A percentile compares a stretch with the other conserved stretches of the same genome.
These are phyloP conservation scores for Thymelicus lineola DNA, from an alignment of 2,888 invertebrate species.

Conservation along the genomic window DNA sequence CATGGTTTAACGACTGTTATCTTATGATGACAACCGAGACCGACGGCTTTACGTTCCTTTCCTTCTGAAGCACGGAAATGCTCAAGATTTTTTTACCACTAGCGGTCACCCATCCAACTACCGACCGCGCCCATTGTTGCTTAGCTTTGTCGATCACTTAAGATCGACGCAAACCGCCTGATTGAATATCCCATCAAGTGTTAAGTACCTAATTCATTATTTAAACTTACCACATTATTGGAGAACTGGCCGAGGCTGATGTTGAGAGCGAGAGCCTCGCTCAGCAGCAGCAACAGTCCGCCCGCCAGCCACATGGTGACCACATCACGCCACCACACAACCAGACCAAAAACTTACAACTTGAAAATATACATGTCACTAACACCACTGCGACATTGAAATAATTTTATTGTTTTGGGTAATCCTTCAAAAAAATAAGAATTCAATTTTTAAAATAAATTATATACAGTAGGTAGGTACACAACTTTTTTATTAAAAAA, in stretches of 20 bases:
- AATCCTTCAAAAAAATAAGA: neutral
- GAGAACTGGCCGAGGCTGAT: slow-evolving; percentile 58
- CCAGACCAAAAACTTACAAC: slow-evolving; percentile 50
- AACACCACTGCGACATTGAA: neutral
- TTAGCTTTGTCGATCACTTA: too few relatives aligned
- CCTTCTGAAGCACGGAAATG: too few relatives aligned
- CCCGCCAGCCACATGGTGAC: slow-evolving; percentile 71
- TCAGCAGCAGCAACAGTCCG: slow-evolving; percentile 68
- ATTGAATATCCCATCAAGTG: too few relatives aligned
- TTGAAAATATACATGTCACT: slow-evolving; percentile 41
- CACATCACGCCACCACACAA: slow-evolving; percentile 62
- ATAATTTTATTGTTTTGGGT: slow-evolving; percentile 4
- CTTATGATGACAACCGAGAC: too few relatives aligned
- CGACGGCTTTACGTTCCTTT: too few relatives aligned
- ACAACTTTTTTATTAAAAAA: too few relatives aligned
- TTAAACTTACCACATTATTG: slow-evolving; percentile 63
- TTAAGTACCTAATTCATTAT: neutral
- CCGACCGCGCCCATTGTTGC: too few relatives aligned
- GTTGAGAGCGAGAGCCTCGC: slow-evolving; percentile 63
- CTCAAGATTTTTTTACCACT: too few relatives aligned
- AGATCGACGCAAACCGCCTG: too few relatives aligned
- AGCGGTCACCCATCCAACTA: too few relatives aligned
- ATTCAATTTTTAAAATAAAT: neutral
- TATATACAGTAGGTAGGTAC: neutral
- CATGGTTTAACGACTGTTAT: too few relatives aligned